Evolutionary conservation across 2,888 invertebrate species (phyloP), one percentile per base, ranked within the genome.

Genomic region (Leptinotarsa juncta): DNA sequence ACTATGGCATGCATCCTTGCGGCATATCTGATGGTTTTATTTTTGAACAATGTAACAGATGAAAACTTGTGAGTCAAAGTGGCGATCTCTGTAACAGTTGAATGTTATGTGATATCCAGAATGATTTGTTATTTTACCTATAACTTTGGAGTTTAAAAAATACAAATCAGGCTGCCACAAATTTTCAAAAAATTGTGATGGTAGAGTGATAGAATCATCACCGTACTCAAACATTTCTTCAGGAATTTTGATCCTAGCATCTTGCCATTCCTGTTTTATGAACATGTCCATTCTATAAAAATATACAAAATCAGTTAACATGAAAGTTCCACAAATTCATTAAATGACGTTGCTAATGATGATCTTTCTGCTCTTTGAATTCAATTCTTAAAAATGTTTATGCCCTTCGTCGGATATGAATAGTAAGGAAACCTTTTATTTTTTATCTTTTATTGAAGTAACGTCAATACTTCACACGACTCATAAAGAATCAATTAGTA

Each of bases 111-210:
- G 42, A 42, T 42, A 42, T 42, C 42, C 0, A 42, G 10, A 42
- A 42, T 42, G 42, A 42, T 10, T 42, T 42, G 3, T 42, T 10
- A 42, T 12, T 84, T 87, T 88, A 95, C 95, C 95, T 86, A 95
- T 94, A 68, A 95, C 93, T 91, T 96, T 95, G 3, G 95, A 94
- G 87, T 95, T 95, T 55, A 95, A 88, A 87, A 96, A 95, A 86
- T 95, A 96, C 42, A 95, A 93, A 88, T 96, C 95, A 0, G 95
- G 95, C 84, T 95, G 95, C 95, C 95, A 96, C n/a, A 96, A 89
- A 85, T 94, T 94, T 83, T 95, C 94, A 82, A 95, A 94, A 87
- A 94, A 94, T 86, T 94, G 93, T 53, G 94, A 92, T 15, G 95
- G 95, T 55, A 95, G 86, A 0, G 94, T 94, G 48, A 95, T 93